Base-by-base conservation (phyloP, 2,797 vertebrate genomes). In the Atherinosoma microstoma region DNA sequence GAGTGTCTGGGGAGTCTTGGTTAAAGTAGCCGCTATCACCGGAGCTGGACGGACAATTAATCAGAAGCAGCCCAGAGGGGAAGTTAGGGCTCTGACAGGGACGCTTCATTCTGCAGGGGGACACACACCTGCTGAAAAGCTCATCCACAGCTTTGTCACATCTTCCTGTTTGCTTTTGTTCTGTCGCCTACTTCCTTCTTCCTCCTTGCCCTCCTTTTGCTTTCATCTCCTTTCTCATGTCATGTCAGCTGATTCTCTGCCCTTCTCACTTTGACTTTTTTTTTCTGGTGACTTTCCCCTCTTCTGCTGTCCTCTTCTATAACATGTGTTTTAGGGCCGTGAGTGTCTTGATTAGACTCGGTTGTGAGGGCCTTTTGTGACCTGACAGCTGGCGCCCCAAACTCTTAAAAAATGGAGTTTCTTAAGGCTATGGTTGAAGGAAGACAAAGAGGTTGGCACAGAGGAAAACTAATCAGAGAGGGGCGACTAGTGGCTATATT, bases 41-140 rank as follows among this genome's bases (percentile, higher is more conserved):
- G 89, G 80, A 89, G 77, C 84, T 78, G 89, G 91, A 93, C 73
- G 91, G 91, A 90, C 93, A 90, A 95, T 95, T 94, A 94, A 94
- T 95, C 94, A 95, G 87, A 79, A 54, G 72, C 59, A 51, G 86
- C 92, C 93, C 92, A 75, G 83, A 22, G 84, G 92, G 91, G 85
- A 86, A 84, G 87, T 83, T 58, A 70, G 80, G 87, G 64, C 83
- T 85, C 57, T 92, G 93, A 94, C 92, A 90, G 91, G 88, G 85
- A 87, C 89, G 82, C 90, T 94, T 94, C 93, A 94, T 93, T 86
- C 85, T 91, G 84, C 65, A 56, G 79, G 30, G 30, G 30, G 79
- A 88, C 89, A 86, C 80, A 84, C 75, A 71, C 73, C 42, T 71
- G 62, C 87, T 84, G 83, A 89, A 84, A 87, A 81, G 63, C 79